phyloP scores from a whole-genome alignment of 2,113 vertebrate species.

The Nothoprocta perdicaria region DNA sequence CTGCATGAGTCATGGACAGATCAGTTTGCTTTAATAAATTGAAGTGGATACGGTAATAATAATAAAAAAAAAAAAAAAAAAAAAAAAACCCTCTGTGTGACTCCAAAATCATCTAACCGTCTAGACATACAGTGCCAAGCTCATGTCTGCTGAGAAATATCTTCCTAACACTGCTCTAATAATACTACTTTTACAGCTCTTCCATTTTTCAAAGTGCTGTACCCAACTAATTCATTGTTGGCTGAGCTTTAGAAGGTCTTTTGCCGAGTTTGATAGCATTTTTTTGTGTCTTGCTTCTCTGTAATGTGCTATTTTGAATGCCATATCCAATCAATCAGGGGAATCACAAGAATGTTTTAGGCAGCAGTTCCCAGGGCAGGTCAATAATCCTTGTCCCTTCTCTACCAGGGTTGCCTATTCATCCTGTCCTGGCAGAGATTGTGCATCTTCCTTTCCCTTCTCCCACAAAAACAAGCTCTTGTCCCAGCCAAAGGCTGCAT shows the following conservation, averaged over 20 bases:
- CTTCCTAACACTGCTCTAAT: constrained; percentile 56
- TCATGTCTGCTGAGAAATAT: constrained; percentile 64
- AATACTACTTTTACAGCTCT: constrained; percentile 44
- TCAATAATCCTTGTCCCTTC: constrained; percentile 66
- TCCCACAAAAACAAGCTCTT: background rate
- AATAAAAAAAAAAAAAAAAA: background rate
- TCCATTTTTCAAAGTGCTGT: constrained; percentile 41
- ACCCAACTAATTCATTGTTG: constrained; percentile 45
- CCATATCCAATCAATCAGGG: constrained; percentile 62
- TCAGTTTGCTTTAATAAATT: constrained; percentile 65
- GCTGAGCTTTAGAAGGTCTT: constrained; percentile 29
- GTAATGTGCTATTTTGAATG: constrained; percentile 59
- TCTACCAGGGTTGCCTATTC: constrained; percentile 69
- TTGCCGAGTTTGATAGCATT: constrained; percentile 45
- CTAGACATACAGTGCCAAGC: constrained; percentile 66
- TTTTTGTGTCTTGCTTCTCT: constrained; percentile 50
- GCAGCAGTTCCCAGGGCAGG: constrained; percentile 64
- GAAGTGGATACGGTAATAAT: constrained; percentile 56
- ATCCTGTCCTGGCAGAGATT: constrained; percentile 60
- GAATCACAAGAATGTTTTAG: constrained; percentile 67
- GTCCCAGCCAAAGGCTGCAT: background rate
- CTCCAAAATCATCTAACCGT: constrained; percentile 65
- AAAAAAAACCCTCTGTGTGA: constrained; percentile 34
- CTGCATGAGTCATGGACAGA: constrained; percentile 67
- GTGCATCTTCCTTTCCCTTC: background rate